These are phyloP conservation scores for Mormyrus hasselquistii DNA, from an alignment of 2,797 vertebrate species.

Conservation along the genomic window DNA sequence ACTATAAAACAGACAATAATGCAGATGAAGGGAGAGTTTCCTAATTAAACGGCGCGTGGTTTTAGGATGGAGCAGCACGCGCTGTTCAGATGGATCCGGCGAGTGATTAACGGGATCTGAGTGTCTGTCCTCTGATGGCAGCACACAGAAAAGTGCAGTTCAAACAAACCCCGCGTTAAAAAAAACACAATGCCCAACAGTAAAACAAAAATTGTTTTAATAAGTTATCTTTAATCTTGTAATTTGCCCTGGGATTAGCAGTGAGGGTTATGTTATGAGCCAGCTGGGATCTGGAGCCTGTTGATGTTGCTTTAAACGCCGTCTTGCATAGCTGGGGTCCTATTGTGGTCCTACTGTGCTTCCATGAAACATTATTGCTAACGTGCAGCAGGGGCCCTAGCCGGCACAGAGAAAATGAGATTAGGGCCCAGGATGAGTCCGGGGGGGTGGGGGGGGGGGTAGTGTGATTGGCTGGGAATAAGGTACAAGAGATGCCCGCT, in stretches of 20 bases:
- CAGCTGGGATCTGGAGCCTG: conserved; percentile 29
- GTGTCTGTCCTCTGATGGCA: not conserved
- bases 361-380: conserved; percentile 29
- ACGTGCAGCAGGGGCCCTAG: conserved; percentile 22
- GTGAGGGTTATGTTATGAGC: conserved; percentile 26
- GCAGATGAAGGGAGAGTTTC: not conserved
- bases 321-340: conserved; percentile 27
- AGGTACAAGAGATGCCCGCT: conserved; percentile 26
- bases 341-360: conserved; percentile 19
- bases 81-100: not conserved
- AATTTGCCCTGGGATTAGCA: conserved; percentile 11
- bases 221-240: conserved; percentile 28
- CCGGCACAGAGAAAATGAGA: conserved; percentile 29
- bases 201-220: conserved; percentile 23
- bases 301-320: conserved; percentile 29
- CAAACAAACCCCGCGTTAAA: not conserved
- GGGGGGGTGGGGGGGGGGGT: not conserved
- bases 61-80: not conserved
- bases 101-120: not conserved
- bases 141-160: not conserved
- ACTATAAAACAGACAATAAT: not conserved
- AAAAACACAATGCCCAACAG: not conserved
- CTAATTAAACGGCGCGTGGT: not conserved
- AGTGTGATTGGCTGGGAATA: conserved; percentile 28
- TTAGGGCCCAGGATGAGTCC: conserved; percentile 34